Evolutionary conservation across 1,140 invertebrate genomes (phyloP).

Genomic region (Papilio polytes): DNA sequence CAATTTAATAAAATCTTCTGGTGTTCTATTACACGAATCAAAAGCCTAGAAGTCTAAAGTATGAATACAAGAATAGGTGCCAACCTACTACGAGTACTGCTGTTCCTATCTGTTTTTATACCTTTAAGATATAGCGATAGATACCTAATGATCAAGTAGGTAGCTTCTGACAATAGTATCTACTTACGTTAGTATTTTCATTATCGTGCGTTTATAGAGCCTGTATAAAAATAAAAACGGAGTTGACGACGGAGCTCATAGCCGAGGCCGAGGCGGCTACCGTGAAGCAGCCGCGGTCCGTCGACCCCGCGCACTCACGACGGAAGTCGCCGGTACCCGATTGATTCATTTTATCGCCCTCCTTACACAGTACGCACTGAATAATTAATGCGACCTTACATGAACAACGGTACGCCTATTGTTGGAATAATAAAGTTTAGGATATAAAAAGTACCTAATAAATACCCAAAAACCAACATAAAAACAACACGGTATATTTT

Average conservation of each 20-base stretch:
- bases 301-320: slow-evolving; percentile 27
- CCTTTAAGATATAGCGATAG: background rate
- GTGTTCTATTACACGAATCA: too few relatives aligned
- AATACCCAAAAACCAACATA: background rate
- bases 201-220: background rate
- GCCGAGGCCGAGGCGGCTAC: slow-evolving; percentile 11
- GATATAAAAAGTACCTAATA: background rate
- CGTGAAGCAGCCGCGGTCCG: slow-evolving; percentile 31
- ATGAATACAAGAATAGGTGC: too few relatives aligned
- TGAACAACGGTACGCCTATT: background rate
- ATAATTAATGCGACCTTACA: slow-evolving; percentile 26
- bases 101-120: too few relatives aligned
- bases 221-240: slow-evolving; percentile 26
- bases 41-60: too few relatives aligned
- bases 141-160: background rate
- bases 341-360: slow-evolving; percentile 39
- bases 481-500: too few relatives aligned
- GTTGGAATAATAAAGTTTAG: background rate
- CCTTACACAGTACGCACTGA: slow-evolving; percentile 27
- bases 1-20: background rate
- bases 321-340: slow-evolving; percentile 27
- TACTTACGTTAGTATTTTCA: background rate
- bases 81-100: too few relatives aligned
- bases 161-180: background rate
- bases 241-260: background rate